Percentiles rank a stretch among this genome's conserved stretches.
Evolutionary conservation across 2,113 vertebrate species (phyloP).

Genomic region (Atractosteus spatula): DNA sequence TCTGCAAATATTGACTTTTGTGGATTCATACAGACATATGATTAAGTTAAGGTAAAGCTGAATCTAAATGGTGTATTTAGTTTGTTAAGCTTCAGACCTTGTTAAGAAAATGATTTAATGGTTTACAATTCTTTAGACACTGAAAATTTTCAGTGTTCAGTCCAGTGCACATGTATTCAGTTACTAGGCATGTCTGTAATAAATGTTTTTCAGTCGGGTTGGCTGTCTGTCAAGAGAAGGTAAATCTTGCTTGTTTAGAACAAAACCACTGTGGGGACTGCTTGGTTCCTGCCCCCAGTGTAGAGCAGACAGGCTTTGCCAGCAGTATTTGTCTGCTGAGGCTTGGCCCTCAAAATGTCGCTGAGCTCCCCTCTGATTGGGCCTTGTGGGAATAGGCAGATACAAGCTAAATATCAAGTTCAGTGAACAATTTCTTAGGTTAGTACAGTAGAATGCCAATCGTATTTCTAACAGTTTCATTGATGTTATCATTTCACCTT

Average conservation of each 20-base stretch:
- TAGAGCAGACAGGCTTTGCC: not conserved
- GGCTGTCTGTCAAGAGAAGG: not conserved
- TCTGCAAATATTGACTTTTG: no score
- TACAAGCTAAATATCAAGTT: not conserved
- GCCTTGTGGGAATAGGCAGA: not conserved
- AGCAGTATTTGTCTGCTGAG: not conserved
- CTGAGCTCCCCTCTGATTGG: not conserved
- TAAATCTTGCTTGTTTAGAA: not conserved
- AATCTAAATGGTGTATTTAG: no score
- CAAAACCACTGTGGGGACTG: conserved; percentile 3
- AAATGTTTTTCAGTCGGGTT: not conserved
- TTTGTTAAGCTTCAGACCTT: no score
- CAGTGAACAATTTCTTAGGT: not conserved
- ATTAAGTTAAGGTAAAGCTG: no score
- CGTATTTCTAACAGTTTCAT: no score
- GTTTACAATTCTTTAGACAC: not conserved
- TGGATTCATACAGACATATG: no score
- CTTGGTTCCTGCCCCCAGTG: not conserved
- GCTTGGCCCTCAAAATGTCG: not conserved
- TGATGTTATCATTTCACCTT: no score
- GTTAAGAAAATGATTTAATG: no score
- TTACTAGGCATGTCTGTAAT: not conserved
- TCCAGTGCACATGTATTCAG: not conserved
- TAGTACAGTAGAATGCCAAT: not conserved
- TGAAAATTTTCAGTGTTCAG: not conserved